Base-by-base conservation (phyloP, 2,797 vertebrate species). In the Falco cherrug region DNA sequence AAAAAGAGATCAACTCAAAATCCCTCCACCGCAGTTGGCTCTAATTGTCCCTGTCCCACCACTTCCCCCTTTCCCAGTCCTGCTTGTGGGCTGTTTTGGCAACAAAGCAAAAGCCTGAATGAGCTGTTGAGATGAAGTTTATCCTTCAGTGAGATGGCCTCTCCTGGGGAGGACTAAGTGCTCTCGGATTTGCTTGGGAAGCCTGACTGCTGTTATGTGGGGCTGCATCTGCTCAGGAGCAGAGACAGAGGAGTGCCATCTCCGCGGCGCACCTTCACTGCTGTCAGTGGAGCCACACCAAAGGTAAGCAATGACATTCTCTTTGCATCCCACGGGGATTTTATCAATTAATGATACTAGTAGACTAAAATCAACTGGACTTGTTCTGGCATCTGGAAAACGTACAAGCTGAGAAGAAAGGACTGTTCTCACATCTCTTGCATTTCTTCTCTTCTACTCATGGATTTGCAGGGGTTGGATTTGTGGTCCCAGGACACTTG, bases 31-130 rank as follows among this genome's bases (percentile, higher is more conserved):
- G 1, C 95, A 94, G 94, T 95, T 95, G 94, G 94, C 94, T 97
- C 94, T 96, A 93, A 96, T 95, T 96, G 95, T 95, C 92, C 94
- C 93, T 96, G 94, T 95, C 90, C 93, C 96, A 97, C 94, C 88
- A 87, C 94, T 95, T 97, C 94, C 92, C 95, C 86, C 90, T 77
- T 80, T 74, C 90, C 86, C 92, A 92, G 86, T 95, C 71, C 94
- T 89, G 53, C 75, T 89, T 94, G 93, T 28, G 95, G 94, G 88
- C 68, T 95, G 64, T 51, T 92, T 78, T 93, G 93, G 95, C 94
- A 96, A 77, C 75, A 50, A 70, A 61, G 71, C 71, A 51, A 64
- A 80, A 95, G 84, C 75, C 71, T 43, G 84, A 96, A 94, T 16
- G 90, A 97, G 92, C 93, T 96, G 96, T 74, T 95, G 92, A 90